Evolutionary conservation across 2,797 vertebrate genomes (phyloP), one percentile per base, ranked within the genome.

Genomic region (Sandelia bainsii): DNA sequence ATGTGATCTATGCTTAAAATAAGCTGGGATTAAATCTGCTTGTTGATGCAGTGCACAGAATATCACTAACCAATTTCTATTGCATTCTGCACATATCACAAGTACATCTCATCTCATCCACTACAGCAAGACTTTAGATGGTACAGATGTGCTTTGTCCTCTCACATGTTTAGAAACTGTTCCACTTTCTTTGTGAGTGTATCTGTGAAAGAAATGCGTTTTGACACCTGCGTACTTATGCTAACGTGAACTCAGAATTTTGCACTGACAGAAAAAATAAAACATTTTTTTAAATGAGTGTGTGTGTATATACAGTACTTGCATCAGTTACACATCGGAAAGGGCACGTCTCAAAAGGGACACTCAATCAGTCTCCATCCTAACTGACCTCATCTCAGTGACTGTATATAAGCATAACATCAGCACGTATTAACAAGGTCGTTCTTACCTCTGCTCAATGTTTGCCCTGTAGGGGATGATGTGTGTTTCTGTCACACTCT

Each of bases 191-290:
- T 40, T 62, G 20, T 76, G 49, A 42, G 49, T 40, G 56, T 57
- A 42, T 72, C 40, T 64, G 27, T 77, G 52, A 66, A 80, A 67
- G 50, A 54, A 65, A 83, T 71, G 37, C 20, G 8, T 69, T 72
- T 72, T 11, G 57, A 76, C 74, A 62, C 66, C 70, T 75, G 62
- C 37, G 14, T 76, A 61, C 81, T 80, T 86, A 79, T 81, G 72
- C 69, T 84, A 74, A 85, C 57, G 86, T 63, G 42, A 88, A 75
- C 75, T 75, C 74, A 17, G 64, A 79, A 63, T 62, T 86, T 93
- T 93, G 91, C 91, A 93, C 91, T 92, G 91, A 91, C 62, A 34
- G 40, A 82, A 79, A 84, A 56, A 39, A 46, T 25, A 60, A 63
- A 61, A 16, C 5, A 14, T 78, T 77, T 63, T 23, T 13, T n/a